Evolutionary conservation across 1,140 invertebrate genomes (phyloP).

Genomic region (Trialeurodes vaporariorum): DNA sequence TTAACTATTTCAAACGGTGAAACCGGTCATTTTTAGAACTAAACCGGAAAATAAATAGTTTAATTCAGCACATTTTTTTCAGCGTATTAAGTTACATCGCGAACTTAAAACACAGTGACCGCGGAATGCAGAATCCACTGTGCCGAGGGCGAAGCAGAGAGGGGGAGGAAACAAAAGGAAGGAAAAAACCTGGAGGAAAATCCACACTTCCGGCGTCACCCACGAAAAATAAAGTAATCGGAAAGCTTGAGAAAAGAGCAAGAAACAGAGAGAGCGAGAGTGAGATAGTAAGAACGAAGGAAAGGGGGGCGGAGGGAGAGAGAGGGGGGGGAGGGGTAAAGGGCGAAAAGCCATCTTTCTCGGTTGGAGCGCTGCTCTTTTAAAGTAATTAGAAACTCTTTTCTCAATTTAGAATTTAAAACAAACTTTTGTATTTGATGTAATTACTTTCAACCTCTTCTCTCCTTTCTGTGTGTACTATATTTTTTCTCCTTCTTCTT

Average conservation of each 20-base stretch:
- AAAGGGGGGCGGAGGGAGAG: background rate
- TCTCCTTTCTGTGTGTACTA: background rate
- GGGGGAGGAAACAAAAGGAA: no score
- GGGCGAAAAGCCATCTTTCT: background rate
- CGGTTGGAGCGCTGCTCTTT: background rate
- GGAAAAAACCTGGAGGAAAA: background rate
- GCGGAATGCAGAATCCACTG: no score
- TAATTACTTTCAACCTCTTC: background rate
- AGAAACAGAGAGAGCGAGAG: background rate
- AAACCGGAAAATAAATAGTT: no score
- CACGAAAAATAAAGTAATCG: background rate
- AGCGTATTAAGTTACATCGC: no score
- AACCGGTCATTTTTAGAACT: no score
- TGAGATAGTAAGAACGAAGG: background rate
- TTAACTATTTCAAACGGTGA: no score
- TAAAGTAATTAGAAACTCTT: constrained; percentile 1
- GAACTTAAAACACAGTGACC: no score
- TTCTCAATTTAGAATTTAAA: background rate
- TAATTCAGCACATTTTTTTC: no score
- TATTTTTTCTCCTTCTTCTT: background rate
- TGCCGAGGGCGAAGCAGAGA: no score
- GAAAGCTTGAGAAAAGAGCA: background rate
- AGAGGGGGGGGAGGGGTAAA: background rate
- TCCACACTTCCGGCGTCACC: background rate
- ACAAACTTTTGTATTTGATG: background rate